Evolutionary conservation across 2,113 vertebrate genomes (phyloP).

Genomic region (Centropus bengalensis): DNA sequence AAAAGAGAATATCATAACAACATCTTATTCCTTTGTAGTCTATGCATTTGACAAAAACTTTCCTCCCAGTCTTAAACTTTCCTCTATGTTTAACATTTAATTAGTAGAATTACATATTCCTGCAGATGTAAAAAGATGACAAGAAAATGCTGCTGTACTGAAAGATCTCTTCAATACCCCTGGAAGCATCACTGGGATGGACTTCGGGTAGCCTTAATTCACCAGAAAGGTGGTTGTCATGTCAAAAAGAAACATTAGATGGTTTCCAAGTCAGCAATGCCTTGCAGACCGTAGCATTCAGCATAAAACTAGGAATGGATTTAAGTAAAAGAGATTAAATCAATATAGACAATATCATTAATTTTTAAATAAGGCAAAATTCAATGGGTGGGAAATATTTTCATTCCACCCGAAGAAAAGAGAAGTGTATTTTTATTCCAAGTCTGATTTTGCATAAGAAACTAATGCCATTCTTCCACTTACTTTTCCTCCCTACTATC

Average conservation of each 20-base stretch:
- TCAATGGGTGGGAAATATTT: not conserved
- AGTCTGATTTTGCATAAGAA: not conserved
- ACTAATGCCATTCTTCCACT: not conserved
- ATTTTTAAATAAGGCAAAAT: not conserved
- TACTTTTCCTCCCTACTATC: not conserved
- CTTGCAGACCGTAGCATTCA: not conserved
- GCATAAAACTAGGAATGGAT: not conserved
- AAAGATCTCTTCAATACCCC: not conserved
- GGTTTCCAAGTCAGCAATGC: not conserved
- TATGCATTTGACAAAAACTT: not conserved
- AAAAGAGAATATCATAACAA: not conserved
- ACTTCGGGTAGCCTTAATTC: not conserved
- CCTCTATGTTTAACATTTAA: conserved; percentile 6
- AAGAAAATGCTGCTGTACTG: not conserved
- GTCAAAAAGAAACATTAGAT: not conserved
- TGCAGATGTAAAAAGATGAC: not conserved
- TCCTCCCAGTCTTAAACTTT: not conserved
- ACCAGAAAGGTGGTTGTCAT: not conserved
- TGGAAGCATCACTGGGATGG: not conserved
- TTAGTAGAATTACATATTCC: conserved; percentile 3
- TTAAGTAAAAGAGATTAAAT: not conserved
- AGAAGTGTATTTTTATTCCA: not conserved
- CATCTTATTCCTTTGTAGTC: not conserved
- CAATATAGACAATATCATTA: not conserved
- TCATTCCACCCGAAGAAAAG: not conserved